phyloP scores from a whole-genome alignment of 2,113 vertebrate genomes.

The Oceanites oceanicus region DNA sequence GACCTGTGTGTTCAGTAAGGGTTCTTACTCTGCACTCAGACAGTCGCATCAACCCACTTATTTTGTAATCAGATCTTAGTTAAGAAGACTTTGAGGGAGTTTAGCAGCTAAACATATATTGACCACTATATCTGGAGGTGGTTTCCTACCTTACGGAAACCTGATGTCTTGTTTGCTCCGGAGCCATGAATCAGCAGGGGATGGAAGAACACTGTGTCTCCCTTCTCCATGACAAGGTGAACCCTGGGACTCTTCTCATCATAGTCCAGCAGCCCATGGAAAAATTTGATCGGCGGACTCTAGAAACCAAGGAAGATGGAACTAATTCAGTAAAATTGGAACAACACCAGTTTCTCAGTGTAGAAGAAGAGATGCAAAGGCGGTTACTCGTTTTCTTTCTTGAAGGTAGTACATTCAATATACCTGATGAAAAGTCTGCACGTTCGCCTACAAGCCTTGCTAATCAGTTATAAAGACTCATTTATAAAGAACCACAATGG shows the following conservation, averaged over 20 bases:
- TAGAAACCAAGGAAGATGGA: background rate
- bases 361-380: background rate
- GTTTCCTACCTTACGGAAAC: background rate
- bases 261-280: conserved; percentile 74
- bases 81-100: background rate
- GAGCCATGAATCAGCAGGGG: background rate
- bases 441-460: background rate
- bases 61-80: background rate
- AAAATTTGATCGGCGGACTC: conserved; percentile 79
- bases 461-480: background rate
- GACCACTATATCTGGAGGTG: background rate
- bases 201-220: conserved; percentile 88
- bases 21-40: background rate
- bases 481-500: background rate
- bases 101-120: background rate
- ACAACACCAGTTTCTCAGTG: background rate
- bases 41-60: background rate
- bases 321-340: conserved; percentile 65
- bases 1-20: background rate
- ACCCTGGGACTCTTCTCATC: conserved; percentile 61
- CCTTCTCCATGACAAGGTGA: conserved; percentile 84
- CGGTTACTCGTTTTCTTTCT: background rate
- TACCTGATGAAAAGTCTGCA: background rate
- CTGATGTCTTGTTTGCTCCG: background rate
- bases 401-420: background rate